These are phyloP conservation scores for Garrulus glandarius DNA, from an alignment of 2,797 vertebrate species.

Conservation along the genomic window DNA sequence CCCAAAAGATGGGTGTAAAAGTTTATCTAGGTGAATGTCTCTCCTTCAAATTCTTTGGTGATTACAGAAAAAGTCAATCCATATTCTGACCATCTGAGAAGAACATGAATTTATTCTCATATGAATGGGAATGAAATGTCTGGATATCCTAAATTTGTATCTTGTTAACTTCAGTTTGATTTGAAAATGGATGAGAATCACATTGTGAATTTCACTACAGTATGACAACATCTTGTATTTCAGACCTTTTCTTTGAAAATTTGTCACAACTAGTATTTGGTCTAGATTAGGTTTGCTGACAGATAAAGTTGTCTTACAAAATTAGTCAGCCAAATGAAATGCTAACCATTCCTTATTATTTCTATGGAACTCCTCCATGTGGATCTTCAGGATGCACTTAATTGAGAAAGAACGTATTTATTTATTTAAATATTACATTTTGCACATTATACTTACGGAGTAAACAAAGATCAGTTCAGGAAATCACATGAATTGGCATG, in stretches of 20 bases:
- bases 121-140: background rate
- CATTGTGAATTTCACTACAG: background rate
- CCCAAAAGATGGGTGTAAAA: background rate
- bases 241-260: background rate
- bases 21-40: background rate
- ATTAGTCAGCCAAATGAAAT: background rate
- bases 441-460: background rate
- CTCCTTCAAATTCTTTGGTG: background rate
- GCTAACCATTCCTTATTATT: background rate
- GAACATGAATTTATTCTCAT: background rate
- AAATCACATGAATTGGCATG: background rate
- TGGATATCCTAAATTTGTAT: background rate
- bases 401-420: background rate
- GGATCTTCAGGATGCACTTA: background rate
- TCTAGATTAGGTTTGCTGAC: background rate
- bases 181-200: background rate
- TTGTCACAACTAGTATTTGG: background rate
- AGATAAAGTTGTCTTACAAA: background rate
- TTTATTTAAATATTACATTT: background rate
- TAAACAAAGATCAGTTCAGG: background rate
- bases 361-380: background rate
- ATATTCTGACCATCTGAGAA: background rate
- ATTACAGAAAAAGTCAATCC: background rate
- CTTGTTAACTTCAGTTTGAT: background rate
- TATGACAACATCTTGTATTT: background rate